Percentiles rank a stretch among this genome's conserved stretches.
phyloP scores from a whole-genome alignment of 2,797 vertebrate genomes.

The Potorous gilbertii region DNA sequence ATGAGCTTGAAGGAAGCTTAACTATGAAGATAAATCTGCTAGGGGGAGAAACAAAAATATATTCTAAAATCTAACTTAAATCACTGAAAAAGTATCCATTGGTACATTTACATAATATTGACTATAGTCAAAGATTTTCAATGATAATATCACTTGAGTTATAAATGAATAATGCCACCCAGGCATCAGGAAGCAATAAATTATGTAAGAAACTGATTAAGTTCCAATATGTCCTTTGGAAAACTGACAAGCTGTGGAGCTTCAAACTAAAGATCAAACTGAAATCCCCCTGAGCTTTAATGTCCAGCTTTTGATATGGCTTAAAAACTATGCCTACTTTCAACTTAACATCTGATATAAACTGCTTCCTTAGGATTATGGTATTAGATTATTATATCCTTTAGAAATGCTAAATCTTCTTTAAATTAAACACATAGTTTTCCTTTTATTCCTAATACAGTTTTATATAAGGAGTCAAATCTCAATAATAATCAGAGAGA shows the following conservation, averaged over 20 bases:
- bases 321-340: too few species aligned
- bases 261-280: not conserved
- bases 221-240: not conserved
- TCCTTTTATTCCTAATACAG: too few species aligned
- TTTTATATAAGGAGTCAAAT: too few species aligned
- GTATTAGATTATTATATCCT: too few species aligned
- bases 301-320: too few species aligned
- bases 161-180: not conserved
- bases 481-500: too few species aligned
- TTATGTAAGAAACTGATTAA: not conserved
- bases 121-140: not conserved
- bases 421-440: too few species aligned
- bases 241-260: not conserved
- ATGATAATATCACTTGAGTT: not conserved
- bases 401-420: too few species aligned
- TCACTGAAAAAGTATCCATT: not conserved
- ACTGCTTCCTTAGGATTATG: too few species aligned
- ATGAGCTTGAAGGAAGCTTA: not conserved
- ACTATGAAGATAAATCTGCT: not conserved
- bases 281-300: too few species aligned
- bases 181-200: not conserved
- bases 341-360: too few species aligned
- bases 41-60: not conserved
- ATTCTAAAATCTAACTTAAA: not conserved
- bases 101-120: not conserved